Evolutionary conservation across 1,140 invertebrate genomes (phyloP), one percentile per base, ranked within the genome.

Genomic region (Drosophila kepulauana): DNA sequence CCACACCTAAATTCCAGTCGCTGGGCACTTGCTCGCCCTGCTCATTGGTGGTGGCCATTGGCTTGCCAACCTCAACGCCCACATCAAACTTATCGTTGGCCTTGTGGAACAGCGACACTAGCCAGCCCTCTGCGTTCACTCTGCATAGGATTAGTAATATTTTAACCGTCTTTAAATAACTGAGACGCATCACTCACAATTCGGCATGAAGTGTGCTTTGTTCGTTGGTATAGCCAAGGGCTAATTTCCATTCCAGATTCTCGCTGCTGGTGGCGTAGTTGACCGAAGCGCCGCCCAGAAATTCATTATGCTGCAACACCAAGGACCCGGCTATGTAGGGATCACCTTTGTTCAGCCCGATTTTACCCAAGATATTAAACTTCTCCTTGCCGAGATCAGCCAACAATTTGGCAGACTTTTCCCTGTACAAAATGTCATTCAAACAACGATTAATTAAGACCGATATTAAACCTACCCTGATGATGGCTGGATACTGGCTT

Each of bases 171-270:
- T 11, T n/a, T 41, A 3, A n/a, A 7, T 38, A 7, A 1, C 3
- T 20, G 7, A n/a, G 11, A 4, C 5, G 6, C 5, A 10, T 35
- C 8, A 74, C 86, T 81, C 72, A 89, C 85, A 85, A 10, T 68
- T 89, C 85, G 2, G 10, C 78, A 38, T 85, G 85, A 1, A 90
- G 4, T 13, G 75, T 75, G n/a, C 63, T 56, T 1, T 48, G 13
- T 1, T 89, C 85, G 16, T 89, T 74, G 4, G 33, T 5, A 69
- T 70, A 89, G 11, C 85, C 85, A 8, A 89, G 25, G 0, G 85
- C 81, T 3, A 86, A 16, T 11, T 70, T 84, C 80, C 66, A 84
- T 25, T 1, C 0, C 0, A 84, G 0, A 0, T 56, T 10, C 0
- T 25, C 11, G 0, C 43, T 56, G 0, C 41, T 35, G 0, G 68